Evolutionary conservation across 2,888 invertebrate species (phyloP), one percentile per base, ranked within the genome.

Genomic region (Drosophila prostipennis): DNA sequence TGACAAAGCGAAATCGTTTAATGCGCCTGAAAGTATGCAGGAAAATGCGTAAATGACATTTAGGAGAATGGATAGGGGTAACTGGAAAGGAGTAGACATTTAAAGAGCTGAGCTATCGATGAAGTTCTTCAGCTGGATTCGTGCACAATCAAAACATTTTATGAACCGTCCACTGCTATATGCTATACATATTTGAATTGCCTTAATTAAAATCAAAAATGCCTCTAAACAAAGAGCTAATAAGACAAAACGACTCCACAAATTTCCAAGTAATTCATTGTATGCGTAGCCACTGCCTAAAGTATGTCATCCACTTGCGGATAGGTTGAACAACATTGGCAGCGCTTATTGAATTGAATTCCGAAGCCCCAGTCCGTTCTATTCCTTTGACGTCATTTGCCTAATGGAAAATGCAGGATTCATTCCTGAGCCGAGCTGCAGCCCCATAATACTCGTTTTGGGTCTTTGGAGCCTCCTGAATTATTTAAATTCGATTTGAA

Each of bases 401-500:
- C 43, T 43, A 43, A 51, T 37, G 52, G 45, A 59, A 43, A 59
- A n/a, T 37, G 43, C 19, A 34, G 16, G 39, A 6, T 13, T 14
- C 14, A 23, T 13, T 42, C 6, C 23, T 11, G 23, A 32, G 14
- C 13, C 10, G 13, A 14, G 32, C 11, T 40, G 53, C 32, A 39
- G 29, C 46, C 29, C 10, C 29, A 19, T 49, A 60, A 48, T 63
- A 19, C 63, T 46, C 3, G 46, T 29, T 14, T 23, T 16, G 32
- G 32, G 40, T 34, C 42, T 26, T 34, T 14, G 40, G 36, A 8
- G 42, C n/a, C 49, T 37, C 16, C 14, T 65, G 64, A 65, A 65
- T 65, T 45, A 65, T 52, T 67, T 45, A 67, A 67, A 46, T 67
- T 65, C 67, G 45, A 45, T 67, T 64, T 46, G 68, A 53, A 46